Evolutionary conservation across 1,140 invertebrate genomes (phyloP).

Genomic region (Camponotus vicinus): DNA sequence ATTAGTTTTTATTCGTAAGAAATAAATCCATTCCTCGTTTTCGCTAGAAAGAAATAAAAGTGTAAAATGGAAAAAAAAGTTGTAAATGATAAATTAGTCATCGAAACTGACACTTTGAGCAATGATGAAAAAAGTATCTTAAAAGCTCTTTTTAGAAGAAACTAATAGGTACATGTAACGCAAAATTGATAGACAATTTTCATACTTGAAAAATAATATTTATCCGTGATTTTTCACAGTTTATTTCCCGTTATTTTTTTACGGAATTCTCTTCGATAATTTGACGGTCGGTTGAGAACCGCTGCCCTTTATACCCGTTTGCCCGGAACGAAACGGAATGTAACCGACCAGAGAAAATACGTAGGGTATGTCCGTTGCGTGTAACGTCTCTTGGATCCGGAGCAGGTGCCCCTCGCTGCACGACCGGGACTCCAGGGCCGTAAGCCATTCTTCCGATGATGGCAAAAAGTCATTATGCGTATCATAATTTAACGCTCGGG

Average conservation of each 20-base stretch:
- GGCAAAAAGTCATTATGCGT: conserved; percentile 50
- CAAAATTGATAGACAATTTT: background rate
- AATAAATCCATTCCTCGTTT: too few relatives aligned
- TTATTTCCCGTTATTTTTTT: conserved; percentile 12
- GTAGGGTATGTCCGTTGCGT: conserved; percentile 65
- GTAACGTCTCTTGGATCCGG: conserved; percentile 67
- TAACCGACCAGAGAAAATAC: conserved; percentile 74
- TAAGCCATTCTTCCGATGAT: conserved; percentile 36
- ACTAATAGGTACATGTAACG: background rate
- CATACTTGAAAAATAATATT: background rate
- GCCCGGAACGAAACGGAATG: conserved; percentile 73
- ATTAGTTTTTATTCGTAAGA: background rate
- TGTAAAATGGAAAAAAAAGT: background rate
- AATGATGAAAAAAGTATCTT: background rate
- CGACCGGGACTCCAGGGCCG: conserved; percentile 43
- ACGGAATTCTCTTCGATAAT: background rate
- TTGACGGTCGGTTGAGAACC: conserved; percentile 66
- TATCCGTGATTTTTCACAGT: background rate
- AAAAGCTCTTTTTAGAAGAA: background rate
- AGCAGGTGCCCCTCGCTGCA: conserved; percentile 71
- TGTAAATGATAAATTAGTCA: background rate
- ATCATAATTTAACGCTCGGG: conserved; percentile 50
- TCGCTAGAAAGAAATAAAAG: background rate
- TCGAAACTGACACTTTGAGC: background rate
- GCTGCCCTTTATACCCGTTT: conserved; percentile 73